Base-by-base conservation (phyloP, 2,888 invertebrate species). In the Drosophila birchii region DNA sequence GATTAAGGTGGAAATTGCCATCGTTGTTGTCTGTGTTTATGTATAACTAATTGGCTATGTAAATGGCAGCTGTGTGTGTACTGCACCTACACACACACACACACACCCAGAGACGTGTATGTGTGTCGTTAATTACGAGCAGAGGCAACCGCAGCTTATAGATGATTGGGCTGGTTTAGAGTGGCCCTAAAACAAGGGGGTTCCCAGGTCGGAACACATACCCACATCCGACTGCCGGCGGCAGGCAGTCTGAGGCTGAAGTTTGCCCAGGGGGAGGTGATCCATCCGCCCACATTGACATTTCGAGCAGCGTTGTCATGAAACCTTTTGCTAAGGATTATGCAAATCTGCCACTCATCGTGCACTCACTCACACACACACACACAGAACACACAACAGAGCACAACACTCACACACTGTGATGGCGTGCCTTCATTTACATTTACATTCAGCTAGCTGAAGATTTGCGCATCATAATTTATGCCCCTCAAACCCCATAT, bases 401-500 rank as follows among this genome's bases (percentile, higher is more conserved):
- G 45, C 36, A 58, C 54, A 45, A 3, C 41, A 43, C 41, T 18
- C 43, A 36, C 44, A 53, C 54, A 36, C 36, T 39, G 39, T 16
- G 32, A 54, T 56, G 78, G 70, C 84, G 76, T 82, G 82, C 85
- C 82, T 84, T 86, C 86, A 84, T 84, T 84, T 84, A 83, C 84
- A 84, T 86, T 86, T 84, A 86, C 85, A 85, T 79, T 78, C 84
- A 83, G 82, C 84, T 84, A 86, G 85, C 83, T 86, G 86, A 86
- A 86, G 86, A 86, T 86, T 86, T 86, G 85, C 85, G 82, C 86
- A 83, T 87, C 86, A 86, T 88, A 88, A 88, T 88, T 88, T 88
- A 88, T 88, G 86, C 86, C 82, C 71, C 80, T 60, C 59, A 51
- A 57, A 45, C 59, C 39, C 45, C 45, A 26, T 62, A 64, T 49